Conservation (phyloP, 92 coral and sea anemone species). For the Phenganax stokvisi region DNA sequence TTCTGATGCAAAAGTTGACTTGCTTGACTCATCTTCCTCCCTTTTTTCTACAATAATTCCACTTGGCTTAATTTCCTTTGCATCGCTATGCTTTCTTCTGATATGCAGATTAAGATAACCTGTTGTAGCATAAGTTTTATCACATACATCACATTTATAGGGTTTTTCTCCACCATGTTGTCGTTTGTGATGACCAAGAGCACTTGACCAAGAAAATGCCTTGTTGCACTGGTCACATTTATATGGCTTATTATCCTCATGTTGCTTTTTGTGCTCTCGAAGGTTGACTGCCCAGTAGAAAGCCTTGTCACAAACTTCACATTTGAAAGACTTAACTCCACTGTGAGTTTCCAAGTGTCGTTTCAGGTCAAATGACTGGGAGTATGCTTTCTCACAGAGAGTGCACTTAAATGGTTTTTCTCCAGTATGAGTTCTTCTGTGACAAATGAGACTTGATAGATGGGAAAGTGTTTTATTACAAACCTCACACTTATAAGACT, state of each 20-base stretch:
- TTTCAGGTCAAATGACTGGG: conserved; percentile 1
- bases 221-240: conserved; percentile 3
- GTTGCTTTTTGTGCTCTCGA: conserved; percentile 2
- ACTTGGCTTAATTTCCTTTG: neutral
- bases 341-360: conserved; percentile 12
- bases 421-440: conserved; percentile 23
- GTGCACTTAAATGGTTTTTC: conserved; percentile 14
- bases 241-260: conserved; percentile 1
- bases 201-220: conserved; percentile 13
- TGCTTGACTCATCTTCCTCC: neutral
- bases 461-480: conserved; percentile 9
- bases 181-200: conserved; percentile 22
- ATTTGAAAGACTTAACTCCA: neutral
- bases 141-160: neutral
- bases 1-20: neutral
- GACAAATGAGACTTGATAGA: conserved; percentile 7
- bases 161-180: conserved; percentile 15
- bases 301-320: conserved; percentile 19
- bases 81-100: neutral
- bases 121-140: conserved; percentile 3
- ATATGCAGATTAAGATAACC: conserved; percentile 14
- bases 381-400: conserved; percentile 1
- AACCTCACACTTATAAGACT: conserved; percentile 5
- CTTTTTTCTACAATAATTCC: neutral
- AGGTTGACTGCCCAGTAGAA: conserved; percentile 21